Percentiles rank a stretch among this genome's conserved stretches.
These are phyloP conservation scores for Xiphophorus hellerii DNA, from an alignment of 2,113 vertebrate genomes.

Conservation along the genomic window DNA sequence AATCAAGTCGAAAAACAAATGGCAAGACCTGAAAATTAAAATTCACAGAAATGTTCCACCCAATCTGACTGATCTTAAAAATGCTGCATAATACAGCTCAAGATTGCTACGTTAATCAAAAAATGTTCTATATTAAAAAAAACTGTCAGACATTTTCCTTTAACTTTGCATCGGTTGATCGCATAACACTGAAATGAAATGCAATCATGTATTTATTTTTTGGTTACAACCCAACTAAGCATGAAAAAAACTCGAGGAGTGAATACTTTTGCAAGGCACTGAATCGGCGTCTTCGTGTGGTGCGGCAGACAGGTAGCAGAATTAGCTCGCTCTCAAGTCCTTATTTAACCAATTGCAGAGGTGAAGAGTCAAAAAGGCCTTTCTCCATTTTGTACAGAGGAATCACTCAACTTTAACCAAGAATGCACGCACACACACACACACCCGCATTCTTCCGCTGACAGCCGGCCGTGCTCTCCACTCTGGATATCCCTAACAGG, in stretches of 20 bases:
- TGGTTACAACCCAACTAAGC: background rate
- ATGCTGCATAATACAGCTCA: too few species aligned
- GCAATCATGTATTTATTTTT: background rate
- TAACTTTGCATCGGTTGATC: too few species aligned
- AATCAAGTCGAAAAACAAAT: background rate
- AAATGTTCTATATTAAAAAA: background rate
- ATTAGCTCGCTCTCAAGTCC: conserved; percentile 14
- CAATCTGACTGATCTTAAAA: background rate
- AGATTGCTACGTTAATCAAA: background rate
- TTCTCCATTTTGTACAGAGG: conserved; percentile 31
- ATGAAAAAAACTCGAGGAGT: background rate
- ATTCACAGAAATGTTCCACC: background rate
- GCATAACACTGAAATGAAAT: background rate
- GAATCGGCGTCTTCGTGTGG: background rate
- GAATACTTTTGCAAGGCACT: background rate
- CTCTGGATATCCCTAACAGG: conserved; percentile 2
- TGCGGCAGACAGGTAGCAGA: background rate
- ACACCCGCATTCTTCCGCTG: conserved; percentile 17
- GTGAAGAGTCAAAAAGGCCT: conserved; percentile 63
- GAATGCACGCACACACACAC: conserved; percentile 25
- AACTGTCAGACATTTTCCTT: background rate
- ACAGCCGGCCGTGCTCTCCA: background rate
- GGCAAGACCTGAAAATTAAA: background rate
- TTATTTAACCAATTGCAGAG: conserved; percentile 49
- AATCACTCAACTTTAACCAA: conserved; percentile 48